These are phyloP conservation scores for Chiroxiphia lanceolata DNA, from an alignment of 2,797 vertebrate genomes.

Conservation along the genomic window DNA sequence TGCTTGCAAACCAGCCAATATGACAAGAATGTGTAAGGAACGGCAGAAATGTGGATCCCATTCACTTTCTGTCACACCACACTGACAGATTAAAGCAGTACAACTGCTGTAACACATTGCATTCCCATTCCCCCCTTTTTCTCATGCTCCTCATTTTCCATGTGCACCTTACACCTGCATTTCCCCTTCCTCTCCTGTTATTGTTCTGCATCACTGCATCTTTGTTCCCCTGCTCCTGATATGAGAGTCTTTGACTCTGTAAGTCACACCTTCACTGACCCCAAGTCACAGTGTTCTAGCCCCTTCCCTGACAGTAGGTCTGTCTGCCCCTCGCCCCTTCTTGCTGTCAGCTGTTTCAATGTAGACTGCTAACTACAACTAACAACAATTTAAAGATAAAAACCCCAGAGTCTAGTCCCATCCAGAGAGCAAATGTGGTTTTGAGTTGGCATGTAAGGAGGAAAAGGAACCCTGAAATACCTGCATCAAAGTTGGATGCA, in stretches of 20 bases:
- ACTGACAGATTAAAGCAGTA: background rate
- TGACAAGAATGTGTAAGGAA: constrained; percentile 17
- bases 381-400: background rate
- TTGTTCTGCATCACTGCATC: background rate
- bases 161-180: background rate
- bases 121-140: background rate
- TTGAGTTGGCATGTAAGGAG: background rate
- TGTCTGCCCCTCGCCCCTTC: background rate
- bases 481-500: background rate
- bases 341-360: background rate
- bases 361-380: background rate
- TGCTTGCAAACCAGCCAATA: constrained; percentile 12
- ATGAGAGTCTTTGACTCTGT: background rate
- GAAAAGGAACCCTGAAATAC: background rate
- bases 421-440: background rate
- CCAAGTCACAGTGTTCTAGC: background rate
- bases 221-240: background rate
- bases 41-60: background rate
- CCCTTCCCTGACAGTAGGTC: background rate
- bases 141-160: background rate
- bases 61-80: background rate
- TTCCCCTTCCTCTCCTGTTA: background rate
- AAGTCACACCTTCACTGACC: background rate
- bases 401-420: background rate
- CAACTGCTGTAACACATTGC: background rate